Conservation (phyloP, 2,113 vertebrate genomes). For the Capreolus pygargus region DNA sequence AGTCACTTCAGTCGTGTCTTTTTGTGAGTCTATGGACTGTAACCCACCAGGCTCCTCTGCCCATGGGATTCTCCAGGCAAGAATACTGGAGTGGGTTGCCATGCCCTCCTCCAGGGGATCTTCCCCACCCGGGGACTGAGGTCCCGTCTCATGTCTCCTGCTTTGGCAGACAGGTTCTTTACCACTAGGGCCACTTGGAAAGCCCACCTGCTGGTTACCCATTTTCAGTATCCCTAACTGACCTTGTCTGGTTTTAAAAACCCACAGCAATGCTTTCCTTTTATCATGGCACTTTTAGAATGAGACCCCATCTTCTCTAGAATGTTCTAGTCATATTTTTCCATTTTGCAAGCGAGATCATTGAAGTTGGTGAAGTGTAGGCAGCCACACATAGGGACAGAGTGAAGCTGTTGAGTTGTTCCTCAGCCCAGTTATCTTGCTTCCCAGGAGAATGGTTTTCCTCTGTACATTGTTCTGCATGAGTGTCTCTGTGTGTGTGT, state of each 20-base stretch:
- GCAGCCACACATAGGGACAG: rapidly evolving
- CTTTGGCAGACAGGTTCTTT: not conserved
- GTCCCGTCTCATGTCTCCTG: not conserved
- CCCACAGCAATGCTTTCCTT: not conserved
- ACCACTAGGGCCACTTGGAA: not conserved
- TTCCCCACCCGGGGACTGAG: not conserved
- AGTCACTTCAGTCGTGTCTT: not conserved
- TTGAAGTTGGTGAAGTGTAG: not conserved
- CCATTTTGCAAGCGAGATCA: not conserved
- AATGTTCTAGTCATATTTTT: not conserved
- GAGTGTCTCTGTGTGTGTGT: not conserved
- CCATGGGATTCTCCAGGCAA: not conserved
- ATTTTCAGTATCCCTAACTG: not conserved
- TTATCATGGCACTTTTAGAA: not conserved
- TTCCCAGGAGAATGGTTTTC: not conserved
- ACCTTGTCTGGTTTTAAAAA: not conserved
- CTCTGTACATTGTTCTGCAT: not conserved
- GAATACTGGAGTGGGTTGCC: not conserved
- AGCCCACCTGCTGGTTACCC: not conserved
- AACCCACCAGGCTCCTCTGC: not conserved
- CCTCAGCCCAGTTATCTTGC: not conserved
- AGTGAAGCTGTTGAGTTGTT: not conserved
- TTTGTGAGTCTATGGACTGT: not conserved
- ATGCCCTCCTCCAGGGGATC: not conserved
- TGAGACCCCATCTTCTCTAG: not conserved